Conservation (phyloP, 1,140 invertebrate genomes). For the Physella acuta region DNA sequence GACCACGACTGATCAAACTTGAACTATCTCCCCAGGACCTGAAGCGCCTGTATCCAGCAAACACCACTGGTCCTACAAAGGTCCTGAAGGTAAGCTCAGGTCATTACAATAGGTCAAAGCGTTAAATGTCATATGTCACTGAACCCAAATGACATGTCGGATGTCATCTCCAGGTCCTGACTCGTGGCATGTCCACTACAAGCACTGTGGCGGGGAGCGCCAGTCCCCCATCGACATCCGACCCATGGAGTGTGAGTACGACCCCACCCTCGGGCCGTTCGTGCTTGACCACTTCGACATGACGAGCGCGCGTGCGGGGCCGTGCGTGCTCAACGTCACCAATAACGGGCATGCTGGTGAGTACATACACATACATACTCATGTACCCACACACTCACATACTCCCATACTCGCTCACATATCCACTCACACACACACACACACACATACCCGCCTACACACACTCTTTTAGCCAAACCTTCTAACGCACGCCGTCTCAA, state of each 20-base stretch:
- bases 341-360: constrained; percentile 34
- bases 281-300: constrained; percentile 37
- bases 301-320: constrained; percentile 24
- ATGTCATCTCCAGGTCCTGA: constrained; percentile 22
- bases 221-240: constrained; percentile 37
- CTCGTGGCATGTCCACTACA: constrained; percentile 28
- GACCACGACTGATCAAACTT: no score
- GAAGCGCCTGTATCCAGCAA: constrained; percentile 20
- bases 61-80: constrained; percentile 30
- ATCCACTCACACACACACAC: no score
- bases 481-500: no score
- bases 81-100: constrained; percentile 28
- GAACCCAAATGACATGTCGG: neutral
- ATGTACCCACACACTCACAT: no score
- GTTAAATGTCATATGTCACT: no score
- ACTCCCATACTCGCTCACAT: no score
- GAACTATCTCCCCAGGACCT: no score
- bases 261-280: constrained; percentile 24
- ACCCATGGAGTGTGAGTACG: constrained; percentile 1
- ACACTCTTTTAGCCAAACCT: no score
- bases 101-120: no score
- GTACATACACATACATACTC: no score
- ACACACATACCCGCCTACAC: no score
- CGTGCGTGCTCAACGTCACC: constrained; percentile 22
- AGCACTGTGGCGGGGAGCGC: constrained; percentile 28